Percentiles rank a stretch among this genome's conserved stretches.
phyloP scores from a whole-genome alignment of 2,888 invertebrate species.

The Dolomedes plantarius region DNA sequence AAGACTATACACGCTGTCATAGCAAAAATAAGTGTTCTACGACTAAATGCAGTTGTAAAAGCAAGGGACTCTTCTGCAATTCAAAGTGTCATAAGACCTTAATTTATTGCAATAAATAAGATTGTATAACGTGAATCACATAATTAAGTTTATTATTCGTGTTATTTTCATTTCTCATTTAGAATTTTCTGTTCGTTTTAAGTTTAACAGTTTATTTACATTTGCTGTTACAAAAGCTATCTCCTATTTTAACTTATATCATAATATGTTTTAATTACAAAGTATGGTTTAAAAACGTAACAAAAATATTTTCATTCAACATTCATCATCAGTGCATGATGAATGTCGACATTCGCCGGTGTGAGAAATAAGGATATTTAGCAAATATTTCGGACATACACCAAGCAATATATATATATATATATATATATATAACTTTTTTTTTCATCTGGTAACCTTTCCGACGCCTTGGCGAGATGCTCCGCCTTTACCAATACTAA shows the following conservation, averaged over 20 bases:
- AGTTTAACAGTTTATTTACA: no score
- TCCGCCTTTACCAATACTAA: no score
- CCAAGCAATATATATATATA: no score
- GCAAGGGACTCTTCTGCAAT: background rate
- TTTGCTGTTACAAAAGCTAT: background rate
- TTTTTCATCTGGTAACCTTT: no score
- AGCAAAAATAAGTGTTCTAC: slow-evolving; percentile 2
- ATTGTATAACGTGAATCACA: background rate
- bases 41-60: background rate
- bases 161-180: background rate
- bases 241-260: background rate
- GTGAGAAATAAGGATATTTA: no score
- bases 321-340: no score
- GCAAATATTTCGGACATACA: no score
- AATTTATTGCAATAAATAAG: background rate
- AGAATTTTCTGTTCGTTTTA: background rate
- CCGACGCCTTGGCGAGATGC: no score
- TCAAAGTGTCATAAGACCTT: slow-evolving; percentile 12
- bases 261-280: no score
- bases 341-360: background rate
- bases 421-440: no score
- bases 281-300: no score
- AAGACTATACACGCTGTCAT: slow-evolving; percentile 26
- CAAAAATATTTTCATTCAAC: no score
- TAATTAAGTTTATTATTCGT: slow-evolving; percentile 17